These are phyloP conservation scores for Spisula subtruncata DNA, from an alignment of 2,888 invertebrate genomes.

Conservation along the genomic window DNA sequence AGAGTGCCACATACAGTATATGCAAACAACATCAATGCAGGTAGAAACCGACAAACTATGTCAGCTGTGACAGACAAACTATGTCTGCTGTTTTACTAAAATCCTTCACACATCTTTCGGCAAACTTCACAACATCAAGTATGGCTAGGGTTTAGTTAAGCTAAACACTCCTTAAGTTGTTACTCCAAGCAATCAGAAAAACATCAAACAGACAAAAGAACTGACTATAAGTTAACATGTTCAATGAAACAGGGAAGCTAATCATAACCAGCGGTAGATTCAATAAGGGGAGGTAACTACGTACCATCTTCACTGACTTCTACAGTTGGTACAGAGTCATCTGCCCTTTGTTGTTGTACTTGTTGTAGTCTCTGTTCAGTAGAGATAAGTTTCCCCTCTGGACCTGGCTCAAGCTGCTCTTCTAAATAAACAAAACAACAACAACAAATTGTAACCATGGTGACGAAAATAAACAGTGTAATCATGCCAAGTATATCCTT, in stretches of 20 bases:
- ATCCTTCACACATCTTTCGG: neutral
- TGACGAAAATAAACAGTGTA: neutral
- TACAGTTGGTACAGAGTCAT: conserved; percentile 65
- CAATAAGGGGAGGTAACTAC: conserved; percentile 45
- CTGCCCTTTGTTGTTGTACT: conserved; percentile 78
- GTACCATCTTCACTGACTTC: conserved; percentile 74
- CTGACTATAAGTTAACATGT: neutral
- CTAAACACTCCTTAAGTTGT: neutral
- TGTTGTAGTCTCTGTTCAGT: conserved; percentile 85
- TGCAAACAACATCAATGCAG: conserved; percentile 50
- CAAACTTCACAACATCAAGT: neutral
- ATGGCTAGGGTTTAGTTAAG: neutral
- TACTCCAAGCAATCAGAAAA: neutral
- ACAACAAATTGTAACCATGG: neutral
- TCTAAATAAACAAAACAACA: conserved; percentile 51
- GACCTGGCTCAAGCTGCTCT: conserved; percentile 81
- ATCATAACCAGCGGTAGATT: neutral
- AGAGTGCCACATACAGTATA: neutral
- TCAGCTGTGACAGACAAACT: neutral
- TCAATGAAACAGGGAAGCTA: conserved; percentile 30
- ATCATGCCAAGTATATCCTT: no score
- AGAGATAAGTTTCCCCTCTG: conserved; percentile 85
- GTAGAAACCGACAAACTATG: neutral
- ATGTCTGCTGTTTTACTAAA: no score
- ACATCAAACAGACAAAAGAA: neutral